Conservation (phyloP, 23 tunicate genomes). For the Halocynthia roretzi region DNA sequence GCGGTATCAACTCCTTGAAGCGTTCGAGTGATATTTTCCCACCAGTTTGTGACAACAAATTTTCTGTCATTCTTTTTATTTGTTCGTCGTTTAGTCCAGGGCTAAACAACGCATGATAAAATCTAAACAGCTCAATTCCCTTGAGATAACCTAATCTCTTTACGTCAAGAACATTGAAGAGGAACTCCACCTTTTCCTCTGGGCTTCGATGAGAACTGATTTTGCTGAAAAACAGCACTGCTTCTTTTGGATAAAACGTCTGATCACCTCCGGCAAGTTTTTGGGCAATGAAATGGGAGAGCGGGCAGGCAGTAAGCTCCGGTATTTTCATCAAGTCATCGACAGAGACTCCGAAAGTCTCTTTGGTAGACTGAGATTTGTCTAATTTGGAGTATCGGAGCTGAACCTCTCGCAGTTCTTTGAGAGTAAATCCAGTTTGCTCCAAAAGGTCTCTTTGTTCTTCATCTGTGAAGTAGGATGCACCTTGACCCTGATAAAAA, state of each 20-base stretch:
- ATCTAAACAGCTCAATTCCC: slow-evolving; percentile 77
- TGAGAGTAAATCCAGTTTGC: slow-evolving; percentile 28
- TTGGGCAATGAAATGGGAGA: slow-evolving; percentile 53
- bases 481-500: slow-evolving; percentile 65
- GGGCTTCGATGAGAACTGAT: slow-evolving; percentile 39
- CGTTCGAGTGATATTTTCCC: slow-evolving; percentile 41
- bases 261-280: slow-evolving; percentile 55
- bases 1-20: slow-evolving; percentile 43
- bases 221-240: slow-evolving; percentile 54
- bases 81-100: slow-evolving; percentile 57
- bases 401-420: slow-evolving; percentile 68
- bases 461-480: slow-evolving; percentile 69
- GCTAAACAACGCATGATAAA: slow-evolving; percentile 54
- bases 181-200: slow-evolving; percentile 51
- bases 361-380: slow-evolving; percentile 39
- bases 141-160: slow-evolving; percentile 45
- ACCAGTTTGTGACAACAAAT: slow-evolving; percentile 35
- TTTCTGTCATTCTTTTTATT: slow-evolving; percentile 60
- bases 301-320: slow-evolving; percentile 49
- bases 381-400: slow-evolving; percentile 62
- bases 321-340: slow-evolving; percentile 46
- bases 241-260: slow-evolving; percentile 53
- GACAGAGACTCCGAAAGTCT: slow-evolving; percentile 56
- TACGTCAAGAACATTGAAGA: slow-evolving; percentile 57
- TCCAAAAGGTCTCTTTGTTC: slow-evolving; percentile 61